Percentiles rank a stretch among this genome's conserved stretches.
Evolutionary conservation across 2,888 invertebrate genomes (phyloP).

Genomic region (Lasioglossum villosulum): DNA sequence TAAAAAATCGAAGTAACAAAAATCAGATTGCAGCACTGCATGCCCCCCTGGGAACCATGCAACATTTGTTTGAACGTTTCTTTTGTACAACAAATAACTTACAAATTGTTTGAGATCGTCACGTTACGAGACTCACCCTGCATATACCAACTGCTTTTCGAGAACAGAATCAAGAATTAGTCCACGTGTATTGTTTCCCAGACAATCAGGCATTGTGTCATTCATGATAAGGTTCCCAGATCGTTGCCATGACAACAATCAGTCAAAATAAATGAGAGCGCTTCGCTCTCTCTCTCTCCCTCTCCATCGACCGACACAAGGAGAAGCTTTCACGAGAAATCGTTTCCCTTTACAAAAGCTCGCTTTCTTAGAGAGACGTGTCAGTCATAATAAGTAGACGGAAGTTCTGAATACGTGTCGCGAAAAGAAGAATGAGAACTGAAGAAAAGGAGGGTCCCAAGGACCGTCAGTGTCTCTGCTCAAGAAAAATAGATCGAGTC

Average conservation of each 20-base stretch:
- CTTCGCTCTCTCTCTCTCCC: conserved; percentile 6
- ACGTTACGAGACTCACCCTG: too few species aligned
- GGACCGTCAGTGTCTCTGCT: conserved; percentile 25
- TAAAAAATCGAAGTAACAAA: too few species aligned
- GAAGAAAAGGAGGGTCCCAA: not conserved
- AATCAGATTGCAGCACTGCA: too few species aligned
- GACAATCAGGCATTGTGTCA: not conserved
- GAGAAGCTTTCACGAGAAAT: conserved; percentile 26
- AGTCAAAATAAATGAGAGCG: conserved; percentile 11
- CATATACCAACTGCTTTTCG: not conserved
- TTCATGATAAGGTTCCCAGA: not conserved
- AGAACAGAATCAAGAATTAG: not conserved
- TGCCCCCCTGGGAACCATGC: too few species aligned
- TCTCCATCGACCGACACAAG: not conserved
- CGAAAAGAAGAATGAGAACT: not conserved
- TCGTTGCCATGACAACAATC: not conserved
- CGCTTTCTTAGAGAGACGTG: conserved; percentile 22
- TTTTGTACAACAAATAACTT: too few species aligned
- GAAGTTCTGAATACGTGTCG: conserved; percentile 23
- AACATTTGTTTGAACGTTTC: too few species aligned
- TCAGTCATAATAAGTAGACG: conserved; percentile 43
- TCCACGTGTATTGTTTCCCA: not conserved
- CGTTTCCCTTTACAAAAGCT: not conserved
- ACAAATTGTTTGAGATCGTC: too few species aligned
- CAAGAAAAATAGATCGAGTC: conserved; percentile 50